A percentile compares a stretch with the other conserved stretches of the same genome.
Conservation (phyloP, 2,797 vertebrate genomes). For the Peromyscus eremicus region DNA sequence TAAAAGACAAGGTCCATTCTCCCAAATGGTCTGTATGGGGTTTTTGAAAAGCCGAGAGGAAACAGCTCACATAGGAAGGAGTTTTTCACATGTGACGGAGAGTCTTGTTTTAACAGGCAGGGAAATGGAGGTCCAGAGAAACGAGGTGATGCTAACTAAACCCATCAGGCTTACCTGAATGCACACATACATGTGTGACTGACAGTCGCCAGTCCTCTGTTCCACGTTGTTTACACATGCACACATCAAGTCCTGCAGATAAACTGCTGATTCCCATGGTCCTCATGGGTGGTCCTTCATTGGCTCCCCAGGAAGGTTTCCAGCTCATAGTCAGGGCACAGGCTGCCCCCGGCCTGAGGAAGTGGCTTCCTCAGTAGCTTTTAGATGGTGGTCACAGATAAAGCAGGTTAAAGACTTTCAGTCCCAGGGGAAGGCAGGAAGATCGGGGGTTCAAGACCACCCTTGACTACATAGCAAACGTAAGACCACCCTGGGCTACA, state of each 20-base stretch:
- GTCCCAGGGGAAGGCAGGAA: neutral
- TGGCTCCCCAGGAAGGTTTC: rapidly evolving
- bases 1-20: neutral
- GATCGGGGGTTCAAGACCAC: neutral
- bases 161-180: neutral
- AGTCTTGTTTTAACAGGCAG: neutral
- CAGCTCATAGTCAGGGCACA: neutral
- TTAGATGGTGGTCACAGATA: too few relatives aligned
- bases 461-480: neutral
- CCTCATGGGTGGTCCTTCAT: rapidly evolving
- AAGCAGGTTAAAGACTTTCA: neutral
- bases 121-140: neutral
- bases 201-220: rapidly evolving
- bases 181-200: neutral
- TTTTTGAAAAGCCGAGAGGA: neutral
- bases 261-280: rapidly evolving
- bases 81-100: neutral
- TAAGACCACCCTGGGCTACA: neutral
- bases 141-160: neutral
- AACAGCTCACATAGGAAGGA: neutral
- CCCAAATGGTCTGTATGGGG: rapidly evolving
- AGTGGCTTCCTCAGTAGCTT: neutral
- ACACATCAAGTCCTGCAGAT: neutral
- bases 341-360: neutral
- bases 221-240: neutral